Conservation (phyloP, 2,113 vertebrate species). For the Asarcornis scutulata region DNA sequence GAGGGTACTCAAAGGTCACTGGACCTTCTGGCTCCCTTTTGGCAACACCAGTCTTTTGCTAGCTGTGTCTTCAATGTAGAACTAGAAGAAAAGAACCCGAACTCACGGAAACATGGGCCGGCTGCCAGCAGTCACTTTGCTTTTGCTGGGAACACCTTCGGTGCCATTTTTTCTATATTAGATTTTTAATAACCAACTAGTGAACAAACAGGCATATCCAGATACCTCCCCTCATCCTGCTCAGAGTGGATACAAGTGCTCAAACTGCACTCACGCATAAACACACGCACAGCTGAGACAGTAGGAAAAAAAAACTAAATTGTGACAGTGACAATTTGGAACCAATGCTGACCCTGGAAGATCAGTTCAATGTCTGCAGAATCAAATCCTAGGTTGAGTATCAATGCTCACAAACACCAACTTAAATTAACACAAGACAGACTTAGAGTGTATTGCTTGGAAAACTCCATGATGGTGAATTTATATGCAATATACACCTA, state of each 20-base stretch:
- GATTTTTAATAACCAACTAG: neutral
- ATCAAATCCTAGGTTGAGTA: neutral
- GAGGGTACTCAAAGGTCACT: neutral
- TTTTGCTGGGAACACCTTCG: neutral
- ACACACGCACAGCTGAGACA: neutral
- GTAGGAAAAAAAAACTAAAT: neutral
- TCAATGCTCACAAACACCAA: neutral
- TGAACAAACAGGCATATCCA: neutral
- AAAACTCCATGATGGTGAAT: neutral
- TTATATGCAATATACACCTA: neutral
- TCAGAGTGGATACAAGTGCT: neutral
- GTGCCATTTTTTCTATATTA: neutral
- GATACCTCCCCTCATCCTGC: neutral
- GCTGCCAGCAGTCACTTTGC: neutral
- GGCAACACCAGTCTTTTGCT: neutral
- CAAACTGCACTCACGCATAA: neutral
- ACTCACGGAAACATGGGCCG: neutral
- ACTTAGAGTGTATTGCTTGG: neutral
- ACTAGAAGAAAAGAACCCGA: neutral
- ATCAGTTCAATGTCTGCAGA: neutral
- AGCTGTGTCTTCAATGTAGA: neutral
- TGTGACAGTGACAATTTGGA: neutral
- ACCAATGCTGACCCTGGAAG: neutral
- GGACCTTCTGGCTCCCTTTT: neutral
- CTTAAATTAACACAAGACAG: neutral